phyloP scores from a whole-genome alignment of 1,140 invertebrate genomes.

The Drosophila quadrilineata region DNA sequence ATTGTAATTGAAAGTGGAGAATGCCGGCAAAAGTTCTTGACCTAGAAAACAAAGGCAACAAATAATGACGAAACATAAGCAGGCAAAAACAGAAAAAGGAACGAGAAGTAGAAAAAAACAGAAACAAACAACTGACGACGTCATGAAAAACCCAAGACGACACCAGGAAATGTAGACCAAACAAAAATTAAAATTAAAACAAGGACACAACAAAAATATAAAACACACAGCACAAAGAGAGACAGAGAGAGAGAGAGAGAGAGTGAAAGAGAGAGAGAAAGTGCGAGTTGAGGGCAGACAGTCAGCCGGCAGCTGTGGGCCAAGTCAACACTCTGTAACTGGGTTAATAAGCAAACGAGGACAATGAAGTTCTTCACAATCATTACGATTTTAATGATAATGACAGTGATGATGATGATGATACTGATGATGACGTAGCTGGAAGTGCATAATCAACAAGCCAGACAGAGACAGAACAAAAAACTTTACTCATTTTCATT shows the following conservation, averaged over 20 bases:
- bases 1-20: slow-evolving; percentile 3
- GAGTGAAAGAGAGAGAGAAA: not conserved
- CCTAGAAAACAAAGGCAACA: slow-evolving; percentile 73
- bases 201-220: slow-evolving; percentile 73
- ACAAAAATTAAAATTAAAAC: slow-evolving; percentile 81
- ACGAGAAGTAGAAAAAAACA: slow-evolving; percentile 3
- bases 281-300: slow-evolving; percentile 4
- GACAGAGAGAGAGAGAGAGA: not conserved
- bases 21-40: slow-evolving; percentile 75
- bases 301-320: slow-evolving; percentile 56
- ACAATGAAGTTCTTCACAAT: slow-evolving; percentile 46
- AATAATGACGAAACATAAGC: slow-evolving; percentile 68
- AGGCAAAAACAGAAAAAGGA: slow-evolving; percentile 2
- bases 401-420: not conserved
- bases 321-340: slow-evolving; percentile 48
- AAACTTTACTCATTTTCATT: slow-evolving; percentile 75
- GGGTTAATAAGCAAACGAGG: slow-evolving; percentile 76
- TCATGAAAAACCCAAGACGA: slow-evolving; percentile 50
- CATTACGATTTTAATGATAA: no score
- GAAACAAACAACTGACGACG: slow-evolving; percentile 40
- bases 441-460: slow-evolving; percentile 74
- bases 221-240: slow-evolving; percentile 48
- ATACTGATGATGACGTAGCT: slow-evolving; percentile 41
- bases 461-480: slow-evolving; percentile 10
- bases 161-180: slow-evolving; percentile 60